Conservation (phyloP, 2,888 invertebrate genomes). For the Stenotaenia linearis region DNA sequence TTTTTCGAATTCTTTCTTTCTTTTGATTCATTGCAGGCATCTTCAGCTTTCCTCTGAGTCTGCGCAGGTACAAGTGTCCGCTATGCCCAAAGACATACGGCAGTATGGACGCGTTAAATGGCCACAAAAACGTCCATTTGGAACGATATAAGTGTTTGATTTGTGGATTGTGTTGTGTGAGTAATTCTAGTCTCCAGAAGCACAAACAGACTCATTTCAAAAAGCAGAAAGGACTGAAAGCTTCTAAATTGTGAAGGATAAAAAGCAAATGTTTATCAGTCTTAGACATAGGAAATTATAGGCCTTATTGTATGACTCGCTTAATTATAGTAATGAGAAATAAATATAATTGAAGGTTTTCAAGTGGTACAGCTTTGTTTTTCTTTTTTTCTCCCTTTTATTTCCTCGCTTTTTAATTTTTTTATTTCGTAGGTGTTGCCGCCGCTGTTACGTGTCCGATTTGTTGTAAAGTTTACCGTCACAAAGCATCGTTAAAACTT, state of each 20-base stretch:
- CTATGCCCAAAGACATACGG: background rate
- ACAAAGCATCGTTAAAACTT: background rate
- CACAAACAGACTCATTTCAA: conserved; percentile 24
- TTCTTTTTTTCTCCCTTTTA: background rate
- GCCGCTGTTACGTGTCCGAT: background rate
- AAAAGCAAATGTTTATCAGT: too few species aligned
- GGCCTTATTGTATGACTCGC: too few species aligned
- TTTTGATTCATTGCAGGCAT: background rate
- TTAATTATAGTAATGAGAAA: background rate
- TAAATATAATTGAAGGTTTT: background rate
- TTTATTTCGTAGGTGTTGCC: background rate
- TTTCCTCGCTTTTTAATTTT: background rate
- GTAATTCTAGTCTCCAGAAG: conserved; percentile 11
- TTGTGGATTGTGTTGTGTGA: conserved; percentile 29
- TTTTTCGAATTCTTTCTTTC: background rate
- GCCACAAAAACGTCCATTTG: conserved; percentile 21
- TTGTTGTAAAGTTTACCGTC: background rate
- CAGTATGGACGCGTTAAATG: background rate
- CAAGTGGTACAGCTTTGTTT: background rate
- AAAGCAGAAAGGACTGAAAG: background rate
- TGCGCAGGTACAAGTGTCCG: conserved; percentile 1
- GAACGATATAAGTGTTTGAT: conserved; percentile 27
- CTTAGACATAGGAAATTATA: too few species aligned
- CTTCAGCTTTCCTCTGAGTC: background rate
- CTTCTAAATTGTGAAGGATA: too few species aligned